Base-by-base conservation (phyloP, 2,797 vertebrate genomes). In the Oryzias sinensis region DNA sequence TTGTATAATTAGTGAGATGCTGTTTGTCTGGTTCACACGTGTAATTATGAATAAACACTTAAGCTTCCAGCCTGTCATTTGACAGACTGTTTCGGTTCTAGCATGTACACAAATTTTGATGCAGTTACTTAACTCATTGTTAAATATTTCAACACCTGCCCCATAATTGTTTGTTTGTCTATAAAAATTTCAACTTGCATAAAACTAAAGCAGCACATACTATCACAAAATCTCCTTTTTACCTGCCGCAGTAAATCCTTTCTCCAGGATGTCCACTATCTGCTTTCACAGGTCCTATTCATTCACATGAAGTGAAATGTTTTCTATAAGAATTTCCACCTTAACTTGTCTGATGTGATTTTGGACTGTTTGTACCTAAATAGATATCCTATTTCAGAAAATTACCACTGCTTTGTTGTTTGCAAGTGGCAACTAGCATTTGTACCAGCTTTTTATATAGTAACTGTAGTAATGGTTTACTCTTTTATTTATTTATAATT, bases 1-100 rank as follows among this genome's bases (percentile, higher is more conserved):
- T 74, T 56, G 20, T 62, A 53, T 73, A 75, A 83, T 81, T 80
- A 81, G 55, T 18, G 59, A 62, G 51, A 62, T 68, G 72, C 72
- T 67, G 61, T 70, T 66, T 62, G 59, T 72, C 33, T 37, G 56
- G 33, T 72, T 69, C 59, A 59, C 27, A 14, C 57, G 54, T 57
- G 61, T 59, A 51, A 70, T 70, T 63, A 66, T 22, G 41, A 61
- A 64, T 73, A 53, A 69, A 69, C 56, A 47, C 58, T 56, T 62
- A 0, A 17, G 50, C 17, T 61, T 25, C 27, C 40, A 44, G 59
- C 13, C 14, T 56, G 14, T 33, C 37, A 52, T 18, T n/a, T 25
- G 18, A 53, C 49, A 9, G 14, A 40, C 14, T 22, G 27, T 40
- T 56, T 45, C 11, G 3, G 1, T 33, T 15, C 17, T 44, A 44